phyloP scores from a whole-genome alignment of 2,797 vertebrate species.

The Periophthalmus magnuspinnatus region DNA sequence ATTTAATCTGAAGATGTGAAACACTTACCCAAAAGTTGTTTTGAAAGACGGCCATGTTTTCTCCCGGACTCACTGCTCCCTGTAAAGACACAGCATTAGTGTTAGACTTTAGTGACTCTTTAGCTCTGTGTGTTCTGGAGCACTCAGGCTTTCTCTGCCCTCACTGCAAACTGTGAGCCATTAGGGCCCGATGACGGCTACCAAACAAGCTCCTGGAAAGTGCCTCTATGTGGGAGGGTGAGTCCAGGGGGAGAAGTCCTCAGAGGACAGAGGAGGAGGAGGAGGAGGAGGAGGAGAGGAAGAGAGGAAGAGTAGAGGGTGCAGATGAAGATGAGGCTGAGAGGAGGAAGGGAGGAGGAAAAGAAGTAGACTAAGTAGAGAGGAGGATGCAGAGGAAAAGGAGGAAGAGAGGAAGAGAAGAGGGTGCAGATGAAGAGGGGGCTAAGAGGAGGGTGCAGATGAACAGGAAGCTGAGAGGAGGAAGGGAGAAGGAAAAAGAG shows the following conservation, averaged over 20 bases:
- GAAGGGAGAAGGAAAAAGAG: too few species aligned
- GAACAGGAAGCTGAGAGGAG: conserved; percentile 11
- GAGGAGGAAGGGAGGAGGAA: too few species aligned
- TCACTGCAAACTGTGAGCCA: conserved; percentile 17
- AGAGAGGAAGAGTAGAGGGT: too few species aligned
- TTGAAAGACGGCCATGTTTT: conserved; percentile 71
- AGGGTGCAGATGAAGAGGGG: conserved; percentile 27
- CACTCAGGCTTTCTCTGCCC: conserved; percentile 7
- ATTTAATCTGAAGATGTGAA: background rate
- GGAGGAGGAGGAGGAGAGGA: background rate
- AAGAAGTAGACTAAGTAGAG: too few species aligned
- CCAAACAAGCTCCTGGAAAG: conserved; percentile 27
- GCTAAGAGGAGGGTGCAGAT: conserved; percentile 21
- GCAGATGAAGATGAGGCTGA: too few species aligned
- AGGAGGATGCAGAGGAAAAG: conserved; percentile 16
- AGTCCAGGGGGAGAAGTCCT: conserved; percentile 36
- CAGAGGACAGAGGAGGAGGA: conserved; percentile 33
- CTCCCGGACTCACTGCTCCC: conserved; percentile 47
- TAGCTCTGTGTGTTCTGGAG: conserved; percentile 1
- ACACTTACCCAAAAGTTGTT: conserved; percentile 74
- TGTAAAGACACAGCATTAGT: conserved; percentile 28
- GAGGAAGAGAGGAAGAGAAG: conserved; percentile 27
- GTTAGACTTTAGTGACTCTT: conserved; percentile 10
- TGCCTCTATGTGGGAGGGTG: conserved; percentile 36
- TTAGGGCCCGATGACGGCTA: conserved; percentile 16